Conservation (phyloP, 2,113 vertebrate species). For the Miniopterus natalensis region DNA sequence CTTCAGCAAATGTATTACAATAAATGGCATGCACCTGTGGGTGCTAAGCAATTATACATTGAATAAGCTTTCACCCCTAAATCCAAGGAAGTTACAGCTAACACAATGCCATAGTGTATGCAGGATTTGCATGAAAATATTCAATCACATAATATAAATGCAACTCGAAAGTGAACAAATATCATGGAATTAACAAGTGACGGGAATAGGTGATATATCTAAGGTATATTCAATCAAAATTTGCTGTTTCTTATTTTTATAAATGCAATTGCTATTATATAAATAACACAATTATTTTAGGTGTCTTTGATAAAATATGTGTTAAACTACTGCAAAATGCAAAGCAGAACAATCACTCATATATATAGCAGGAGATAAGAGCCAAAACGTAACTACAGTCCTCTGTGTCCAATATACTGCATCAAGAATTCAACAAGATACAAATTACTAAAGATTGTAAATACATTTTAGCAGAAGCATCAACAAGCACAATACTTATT, state of each 20-base stretch:
- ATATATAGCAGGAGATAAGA: neutral
- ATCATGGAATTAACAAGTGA: neutral
- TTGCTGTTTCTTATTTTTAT: neutral
- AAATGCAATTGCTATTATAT: neutral
- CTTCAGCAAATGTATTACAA: neutral
- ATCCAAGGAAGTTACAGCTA: neutral
- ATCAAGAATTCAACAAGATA: neutral
- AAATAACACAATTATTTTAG: neutral
- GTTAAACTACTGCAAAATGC: neutral
- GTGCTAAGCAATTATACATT: neutral
- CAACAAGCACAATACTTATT: neutral
- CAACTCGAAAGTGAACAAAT: neutral
- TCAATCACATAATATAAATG: slow-evolving; percentile 1
- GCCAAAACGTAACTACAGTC: neutral
- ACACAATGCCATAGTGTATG: neutral
- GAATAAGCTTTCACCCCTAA: neutral
- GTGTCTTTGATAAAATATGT: neutral
- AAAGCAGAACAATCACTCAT: neutral
- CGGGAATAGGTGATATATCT: neutral
- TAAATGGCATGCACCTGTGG: neutral
- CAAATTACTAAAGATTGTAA: neutral
- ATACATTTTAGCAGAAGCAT: neutral
- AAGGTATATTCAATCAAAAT: neutral
- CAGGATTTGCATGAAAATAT: neutral
- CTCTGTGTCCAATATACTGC: neutral